Evolutionary conservation across 2,888 invertebrate species (phyloP), one percentile per base, ranked within the genome.

Genomic region (Nephrotoma flavescens): DNA sequence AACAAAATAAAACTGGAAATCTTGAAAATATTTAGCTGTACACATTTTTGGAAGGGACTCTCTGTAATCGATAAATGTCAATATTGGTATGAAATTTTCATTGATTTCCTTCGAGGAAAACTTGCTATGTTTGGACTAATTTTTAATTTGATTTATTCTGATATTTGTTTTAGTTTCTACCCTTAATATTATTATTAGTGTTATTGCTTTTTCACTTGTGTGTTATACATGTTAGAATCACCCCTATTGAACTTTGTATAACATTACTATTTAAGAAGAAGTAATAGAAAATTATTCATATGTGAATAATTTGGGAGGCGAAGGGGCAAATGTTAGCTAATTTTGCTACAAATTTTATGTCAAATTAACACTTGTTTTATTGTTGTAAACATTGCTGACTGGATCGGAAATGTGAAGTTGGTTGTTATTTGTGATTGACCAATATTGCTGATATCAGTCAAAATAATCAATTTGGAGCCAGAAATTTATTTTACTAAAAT

Each of bases 71-170:
- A 71, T 71, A 71, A 71, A 71, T 71, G 71, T 71, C 71, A 71
- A 71, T 71, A 71, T 71, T 71, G 71, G 71, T 71, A 71, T 9
- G 71, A 31, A 71, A 71, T 71, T 71, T 42, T 84, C 42, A 42
- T 84, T 84, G 84, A 84, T 84, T 84, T 84, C 84, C 84, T 84
- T 42, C 84, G 84, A 84, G 84, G 71, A 71, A 42, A 42, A 31
- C 11, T 52, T 42, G 71, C 71, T 71, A 42, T 42, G 84, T 42
- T 84, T 84, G 84, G 84, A 15, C 84, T 84, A 84, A 84, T 84
- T 84, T 84, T 84, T 84, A 84, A 84, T 84, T 84, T 84, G 84
- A 84, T 84, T 84, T 84, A 84, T 84, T 71, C 71, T 9, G 71
- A 71, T 71, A 71, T 71, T 71, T 71, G 71, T 71, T 71, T 71